Evolutionary conservation across 1,140 invertebrate species (phyloP).

Genomic region (Antheraea pernyi): DNA sequence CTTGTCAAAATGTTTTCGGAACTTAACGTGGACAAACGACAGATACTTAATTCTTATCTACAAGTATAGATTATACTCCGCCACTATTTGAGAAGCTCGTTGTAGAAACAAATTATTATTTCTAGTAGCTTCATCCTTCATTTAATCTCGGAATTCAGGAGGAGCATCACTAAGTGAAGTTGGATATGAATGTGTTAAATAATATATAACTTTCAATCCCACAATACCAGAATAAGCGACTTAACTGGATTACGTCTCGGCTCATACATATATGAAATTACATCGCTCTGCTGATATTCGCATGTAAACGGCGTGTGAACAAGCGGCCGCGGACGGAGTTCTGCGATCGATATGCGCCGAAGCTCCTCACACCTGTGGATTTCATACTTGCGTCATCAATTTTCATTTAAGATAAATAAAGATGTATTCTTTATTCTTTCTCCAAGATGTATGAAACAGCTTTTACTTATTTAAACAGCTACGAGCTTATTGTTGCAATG

Average conservation of each 20-base stretch:
- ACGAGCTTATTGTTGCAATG: too few species aligned
- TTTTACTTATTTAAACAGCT: too few species aligned
- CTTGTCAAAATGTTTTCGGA: too few species aligned
- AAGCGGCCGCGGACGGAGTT: slow-evolving; percentile 6
- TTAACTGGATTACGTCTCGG: background rate
- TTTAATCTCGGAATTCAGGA: background rate
- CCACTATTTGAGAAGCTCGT: too few species aligned
- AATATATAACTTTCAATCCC: background rate
- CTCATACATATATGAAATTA: slow-evolving; percentile 5
- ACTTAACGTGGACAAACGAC: too few species aligned
- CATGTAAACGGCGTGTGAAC: slow-evolving; percentile 17
- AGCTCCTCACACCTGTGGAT: slow-evolving; percentile 8
- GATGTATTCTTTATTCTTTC: background rate
- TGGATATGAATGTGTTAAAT: background rate
- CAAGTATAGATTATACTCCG: too few species aligned
- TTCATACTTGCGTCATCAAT: background rate
- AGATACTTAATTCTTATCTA: too few species aligned
- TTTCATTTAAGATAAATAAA: background rate
- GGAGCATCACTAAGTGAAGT: background rate
- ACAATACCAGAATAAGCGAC: background rate
- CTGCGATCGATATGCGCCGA: slow-evolving; percentile 17
- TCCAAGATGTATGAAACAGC: too few species aligned
- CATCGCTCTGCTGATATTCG: background rate
- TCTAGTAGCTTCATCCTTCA: background rate
- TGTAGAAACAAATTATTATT: background rate